Base-by-base conservation (phyloP, 2,888 invertebrate genomes). In the Leptinotarsa tumamoca region DNA sequence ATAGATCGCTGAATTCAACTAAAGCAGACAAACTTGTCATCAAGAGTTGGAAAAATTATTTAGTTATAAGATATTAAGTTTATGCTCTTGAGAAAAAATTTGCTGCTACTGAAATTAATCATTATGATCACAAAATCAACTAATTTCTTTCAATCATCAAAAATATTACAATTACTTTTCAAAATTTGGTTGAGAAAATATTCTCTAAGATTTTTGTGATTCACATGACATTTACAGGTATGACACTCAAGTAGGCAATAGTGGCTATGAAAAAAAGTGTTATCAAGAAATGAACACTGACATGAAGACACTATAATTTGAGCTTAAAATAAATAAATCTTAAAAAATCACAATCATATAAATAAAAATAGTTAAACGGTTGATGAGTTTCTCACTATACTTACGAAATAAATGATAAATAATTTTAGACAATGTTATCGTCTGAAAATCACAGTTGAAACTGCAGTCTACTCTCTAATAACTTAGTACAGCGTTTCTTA, bases 391-490 rank as follows among this genome's bases (percentile, higher is more conserved):
- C 83, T 84, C 84, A 84, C 84, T 84, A 84, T 78, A 43, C 43
- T 43, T 43, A 79, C 43, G 43, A 76, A 80, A 77, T 70, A 69
- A 76, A 80, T 75, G 72, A 76, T 71, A 73, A 79, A 69, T 74
- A 43, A 69, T 72, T 76, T 73, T 77, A 80, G 72, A 77, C 80
- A 68, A 80, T 80, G 78, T 84, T 84, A 83, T 83, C 85, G 79
- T 77, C 75, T 81, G 82, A 83, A 80, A 85, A 87, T 88, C 87
- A 88, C 87, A 87, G 87, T 85, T 86, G 80, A 83, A 85, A 86
- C 86, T 85, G 85, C 86, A 85, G 87, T 87, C 86, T 84, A 84
- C 82, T 77, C 79, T 80, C 75, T 79, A 77, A 74, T 74, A 77
- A 73, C 63, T 49, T 75, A 68, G 75, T 71, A 72, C 75, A 79